Evolutionary conservation across 2,888 invertebrate genomes (phyloP), one percentile per base, ranked within the genome.

Genomic region (Embidobia sp.): DNA sequence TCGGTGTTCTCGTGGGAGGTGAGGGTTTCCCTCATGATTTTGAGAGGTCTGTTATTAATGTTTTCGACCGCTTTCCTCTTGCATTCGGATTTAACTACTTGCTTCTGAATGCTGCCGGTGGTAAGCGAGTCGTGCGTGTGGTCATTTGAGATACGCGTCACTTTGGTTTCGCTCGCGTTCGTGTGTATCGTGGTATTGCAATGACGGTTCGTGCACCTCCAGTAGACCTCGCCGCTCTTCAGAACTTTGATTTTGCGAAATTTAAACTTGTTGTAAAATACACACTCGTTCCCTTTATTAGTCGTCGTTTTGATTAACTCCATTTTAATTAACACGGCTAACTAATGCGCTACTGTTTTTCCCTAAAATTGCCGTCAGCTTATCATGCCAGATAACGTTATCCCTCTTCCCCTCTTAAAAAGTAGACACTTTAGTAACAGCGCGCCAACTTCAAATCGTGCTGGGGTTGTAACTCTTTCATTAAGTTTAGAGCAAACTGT

Each of bases 241-340:
- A 53, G 27, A 3, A 53, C 53, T 10, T 37, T 53, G 16, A 35
- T 53, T 15, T 53, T 53, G 1, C 37, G 35, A 13, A 10, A 53
- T n/a, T 53, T 53, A 11, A 26, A 53, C n/a, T 53, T 53, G 15
- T 53, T 37, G 11, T 53, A 53, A 26, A 53, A 53, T 2, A 53
- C 53, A 10, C 51, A 53, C n/a, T 53, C 51, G 51, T 53, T 53
- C 7, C 51, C 51, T 35, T 53, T 53, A n/a, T 53, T 53, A 0
- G 51, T 53, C 19, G 35, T 22, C 0, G 51, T 53, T 5, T 49
- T 31, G 31, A 31, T 49, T 5, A 49, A 8, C 13, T 31, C 49
- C 49, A 49, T 49, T 29, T n/a, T n/a, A n/a, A n/a, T n/a, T n/a
- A n/a, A n/a, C n/a, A n/a, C n/a, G n/a, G n/a, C n/a, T 19, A 1